Evolutionary conservation across 2,113 vertebrate species (phyloP), one percentile per base, ranked within the genome.

Genomic region (Jaculus jaculus): DNA sequence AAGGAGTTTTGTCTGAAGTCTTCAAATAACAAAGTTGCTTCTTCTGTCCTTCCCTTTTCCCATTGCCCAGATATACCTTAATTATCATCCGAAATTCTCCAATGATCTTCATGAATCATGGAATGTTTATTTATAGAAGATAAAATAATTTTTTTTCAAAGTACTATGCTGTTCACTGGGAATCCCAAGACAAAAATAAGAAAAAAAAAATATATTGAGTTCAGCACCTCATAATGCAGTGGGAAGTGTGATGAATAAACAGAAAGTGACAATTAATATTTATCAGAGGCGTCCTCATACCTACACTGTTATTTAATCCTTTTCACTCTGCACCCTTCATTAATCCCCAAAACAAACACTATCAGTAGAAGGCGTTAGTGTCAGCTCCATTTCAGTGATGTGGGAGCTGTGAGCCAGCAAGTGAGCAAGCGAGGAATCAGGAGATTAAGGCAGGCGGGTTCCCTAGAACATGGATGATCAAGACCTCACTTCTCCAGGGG

Each of bases 401-500:
- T 24, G 39, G 65, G 26, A 1, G 2, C 61, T 30, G 68, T 16
- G 15, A 60, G 78, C 42, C 12, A 54, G 65, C 5, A 6, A 47
- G 42, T 47, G 42, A 47, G 42, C 8, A 8, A 47, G 42, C 8
- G 42, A 47, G 8, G 42, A 47, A 47, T 47, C 42, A 26, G 37
- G 3, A 32, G 69, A 34, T 1, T 39, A 15, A 58, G 87, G 32
- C 0, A 0, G n/a, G 7, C 3, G 63, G 18, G 6, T 34, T 61
- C 24, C n/a, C 30, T 21, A 21, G 13, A 23, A 16, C 0, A 3
- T 7, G 30, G 11, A 8, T 4, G 65, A 39, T 12, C 32, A 47
- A 21, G 20, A 5, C 9, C 7, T 21, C 10, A 1, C 7, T 24
- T n/a, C 47, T 32, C 20, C 16, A 1, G 0, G 34, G 10, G 4